Percentiles rank a stretch among this genome's conserved stretches.
Conservation (phyloP, 2,797 vertebrate species). For the Oreochromis grahami region DNA sequence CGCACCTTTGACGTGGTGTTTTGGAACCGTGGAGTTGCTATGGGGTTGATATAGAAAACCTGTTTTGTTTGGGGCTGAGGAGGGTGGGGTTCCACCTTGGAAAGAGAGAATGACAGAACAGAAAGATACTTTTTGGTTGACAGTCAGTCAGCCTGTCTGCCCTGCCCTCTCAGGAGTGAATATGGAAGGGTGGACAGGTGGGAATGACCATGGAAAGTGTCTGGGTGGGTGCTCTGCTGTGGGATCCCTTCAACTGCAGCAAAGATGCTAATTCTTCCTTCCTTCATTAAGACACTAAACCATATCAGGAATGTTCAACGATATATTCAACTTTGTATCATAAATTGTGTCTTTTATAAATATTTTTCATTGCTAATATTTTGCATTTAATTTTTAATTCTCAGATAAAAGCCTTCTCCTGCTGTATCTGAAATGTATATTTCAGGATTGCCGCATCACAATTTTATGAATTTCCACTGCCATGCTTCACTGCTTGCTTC, state of each 20-base stretch:
- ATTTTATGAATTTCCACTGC: neutral
- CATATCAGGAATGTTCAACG: neutral
- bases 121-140: slow-evolving; percentile 72
- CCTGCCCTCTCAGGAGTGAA: slow-evolving; percentile 67
- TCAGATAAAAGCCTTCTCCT: neutral
- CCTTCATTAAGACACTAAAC: neutral
- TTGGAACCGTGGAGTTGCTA: slow-evolving; percentile 84
- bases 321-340: neutral
- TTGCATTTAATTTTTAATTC: neutral
- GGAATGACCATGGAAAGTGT: slow-evolving; percentile 62
- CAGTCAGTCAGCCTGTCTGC: slow-evolving; percentile 68
- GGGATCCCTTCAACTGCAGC: slow-evolving; percentile 15
- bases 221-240: slow-evolving; percentile 14
- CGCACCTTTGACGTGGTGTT: slow-evolving; percentile 84
- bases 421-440: neutral
- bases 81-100: slow-evolving; percentile 85
- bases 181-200: slow-evolving; percentile 67
- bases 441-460: neutral
- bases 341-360: neutral
- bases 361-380: neutral
- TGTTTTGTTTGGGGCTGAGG: slow-evolving; percentile 85
- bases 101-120: slow-evolving; percentile 76
- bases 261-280: slow-evolving; percentile 8
- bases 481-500: neutral
- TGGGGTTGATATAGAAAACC: slow-evolving; percentile 87